A percentile compares a stretch with the other conserved stretches of the same genome.
phyloP scores from a whole-genome alignment of 2,888 invertebrate species.

The Lithophane semibrunnea region DNA sequence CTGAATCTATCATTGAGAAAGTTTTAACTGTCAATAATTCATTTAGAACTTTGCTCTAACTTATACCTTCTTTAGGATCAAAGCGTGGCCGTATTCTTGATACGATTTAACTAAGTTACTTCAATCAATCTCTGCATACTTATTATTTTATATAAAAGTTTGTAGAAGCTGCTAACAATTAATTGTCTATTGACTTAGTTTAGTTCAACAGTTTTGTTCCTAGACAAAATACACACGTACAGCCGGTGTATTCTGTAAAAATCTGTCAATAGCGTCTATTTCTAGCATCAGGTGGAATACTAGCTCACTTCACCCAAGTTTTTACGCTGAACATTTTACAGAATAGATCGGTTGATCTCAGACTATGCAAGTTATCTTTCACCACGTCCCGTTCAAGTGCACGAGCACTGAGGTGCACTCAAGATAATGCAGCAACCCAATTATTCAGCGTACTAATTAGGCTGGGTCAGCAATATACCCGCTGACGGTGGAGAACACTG shows the following conservation, averaged over 20 bases:
- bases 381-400: constrained; percentile 9
- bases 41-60: constrained; percentile 51
- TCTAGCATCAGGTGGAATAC: too few relatives aligned
- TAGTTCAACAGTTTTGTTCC: constrained; percentile 2
- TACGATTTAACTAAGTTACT: constrained; percentile 33
- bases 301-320: neutral
- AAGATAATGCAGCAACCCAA: constrained; percentile 43
- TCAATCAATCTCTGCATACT: constrained; percentile 24
- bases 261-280: neutral
- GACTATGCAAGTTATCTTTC: constrained; percentile 7
- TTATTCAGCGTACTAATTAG: constrained; percentile 55
- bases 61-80: constrained; percentile 47
- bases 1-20: constrained; percentile 63
- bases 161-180: neutral
- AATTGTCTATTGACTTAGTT: constrained; percentile 3
- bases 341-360: neutral
- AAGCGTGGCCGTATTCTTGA: constrained; percentile 33
- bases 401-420: constrained; percentile 34
- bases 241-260: neutral
- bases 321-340: neutral
- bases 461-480: constrained; percentile 35
- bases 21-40: constrained; percentile 61
- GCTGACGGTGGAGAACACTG: constrained; percentile 32
- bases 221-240: constrained; percentile 8
- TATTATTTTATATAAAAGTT: constrained; percentile 32